Conservation (phyloP, 2,113 vertebrate genomes). For the Callospermophilus lateralis region DNA sequence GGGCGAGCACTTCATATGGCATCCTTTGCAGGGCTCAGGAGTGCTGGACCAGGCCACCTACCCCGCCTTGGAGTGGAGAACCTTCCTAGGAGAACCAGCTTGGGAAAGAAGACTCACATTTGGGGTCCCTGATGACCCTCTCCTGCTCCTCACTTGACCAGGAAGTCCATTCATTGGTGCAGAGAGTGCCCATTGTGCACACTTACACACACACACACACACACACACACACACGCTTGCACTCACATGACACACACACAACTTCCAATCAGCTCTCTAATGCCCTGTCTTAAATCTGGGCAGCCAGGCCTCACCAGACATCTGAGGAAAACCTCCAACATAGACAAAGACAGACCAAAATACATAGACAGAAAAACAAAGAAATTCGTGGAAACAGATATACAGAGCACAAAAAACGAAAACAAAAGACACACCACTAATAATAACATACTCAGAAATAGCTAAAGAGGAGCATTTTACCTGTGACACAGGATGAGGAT, state of each 20-base stretch:
- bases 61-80: background rate
- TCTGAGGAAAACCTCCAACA: background rate
- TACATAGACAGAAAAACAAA: background rate
- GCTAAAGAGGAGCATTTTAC: too few species aligned
- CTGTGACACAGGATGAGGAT: background rate
- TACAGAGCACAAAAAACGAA: too few species aligned
- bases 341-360: background rate
- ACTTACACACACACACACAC: too few species aligned
- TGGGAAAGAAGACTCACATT: background rate
- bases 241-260: background rate
- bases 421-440: too few species aligned
- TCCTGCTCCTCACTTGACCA: too few species aligned
- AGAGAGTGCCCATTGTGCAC: background rate
- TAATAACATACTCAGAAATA: too few species aligned
- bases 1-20: background rate
- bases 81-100: background rate
- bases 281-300: background rate
- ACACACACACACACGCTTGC: background rate
- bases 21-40: background rate
- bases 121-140: background rate
- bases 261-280: background rate
- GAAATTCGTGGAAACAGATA: too few species aligned
- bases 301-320: background rate
- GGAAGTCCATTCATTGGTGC: background rate
- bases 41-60: background rate